Percentiles rank a stretch among this genome's conserved stretches.
Evolutionary conservation across 2,888 invertebrate species (phyloP).

Genomic region (Leucoptera coffeella): DNA sequence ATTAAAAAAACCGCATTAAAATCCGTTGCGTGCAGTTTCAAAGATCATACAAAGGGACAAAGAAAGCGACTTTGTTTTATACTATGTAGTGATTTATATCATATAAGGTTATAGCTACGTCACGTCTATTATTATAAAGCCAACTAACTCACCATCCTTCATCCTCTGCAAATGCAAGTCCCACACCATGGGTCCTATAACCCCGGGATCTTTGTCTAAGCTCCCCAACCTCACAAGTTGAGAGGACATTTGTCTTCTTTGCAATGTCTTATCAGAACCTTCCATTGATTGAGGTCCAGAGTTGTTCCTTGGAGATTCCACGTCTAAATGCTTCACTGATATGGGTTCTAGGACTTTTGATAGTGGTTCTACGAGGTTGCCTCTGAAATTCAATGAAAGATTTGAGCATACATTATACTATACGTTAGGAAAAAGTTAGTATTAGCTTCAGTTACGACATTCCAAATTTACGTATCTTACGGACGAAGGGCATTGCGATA

Average conservation of each 20-base stretch:
- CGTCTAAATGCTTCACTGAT: conserved; percentile 65
- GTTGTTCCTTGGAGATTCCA: conserved; percentile 25
- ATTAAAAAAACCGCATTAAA: no score
- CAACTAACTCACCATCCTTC: conserved; percentile 35
- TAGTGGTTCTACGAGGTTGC: conserved; percentile 69
- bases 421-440: no score
- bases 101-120: no score
- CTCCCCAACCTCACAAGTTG: conserved; percentile 63
- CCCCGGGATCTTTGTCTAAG: conserved; percentile 73
- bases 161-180: conserved; percentile 68
- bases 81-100: no score
- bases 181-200: conserved; percentile 80
- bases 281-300: conserved; percentile 4
- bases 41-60: no score
- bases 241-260: conserved; percentile 33
- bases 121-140: not conserved
- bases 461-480: no score
- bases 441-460: no score
- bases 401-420: no score
- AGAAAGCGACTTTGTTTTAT: no score
- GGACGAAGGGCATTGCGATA: no score
- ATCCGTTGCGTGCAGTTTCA: no score
- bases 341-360: conserved; percentile 74
- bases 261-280: conserved; percentile 6
- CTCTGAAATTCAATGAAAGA: conserved; percentile 33